Evolutionary conservation across 2,113 vertebrate species (phyloP).

Genomic region (Ramphastos sulfuratus): DNA sequence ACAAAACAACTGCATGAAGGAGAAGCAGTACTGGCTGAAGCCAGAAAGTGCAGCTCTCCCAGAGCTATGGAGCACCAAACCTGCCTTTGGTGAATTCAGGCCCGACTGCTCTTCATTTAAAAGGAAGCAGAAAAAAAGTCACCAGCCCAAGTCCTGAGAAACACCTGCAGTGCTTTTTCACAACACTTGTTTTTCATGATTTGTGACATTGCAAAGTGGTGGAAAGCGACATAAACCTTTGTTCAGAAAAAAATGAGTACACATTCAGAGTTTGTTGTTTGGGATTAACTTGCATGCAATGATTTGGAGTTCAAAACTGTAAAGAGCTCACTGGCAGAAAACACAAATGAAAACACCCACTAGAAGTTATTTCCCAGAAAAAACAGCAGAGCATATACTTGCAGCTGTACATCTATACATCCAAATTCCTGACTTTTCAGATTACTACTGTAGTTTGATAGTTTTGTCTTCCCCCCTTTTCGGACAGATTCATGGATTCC

Average conservation of each 20-base stretch:
- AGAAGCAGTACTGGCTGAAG: background rate
- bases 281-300: background rate
- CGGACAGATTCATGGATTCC: background rate
- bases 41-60: background rate
- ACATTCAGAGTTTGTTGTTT: background rate
- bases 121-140: background rate
- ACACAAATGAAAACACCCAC: background rate
- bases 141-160: background rate
- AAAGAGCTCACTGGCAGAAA: background rate
- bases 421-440: background rate
- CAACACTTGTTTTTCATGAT: background rate
- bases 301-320: background rate
- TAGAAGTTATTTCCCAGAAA: background rate
- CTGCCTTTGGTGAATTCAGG: background rate
- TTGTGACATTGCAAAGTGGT: background rate
- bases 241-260: background rate
- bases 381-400: background rate
- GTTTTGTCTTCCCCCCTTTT: background rate
- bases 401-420: background rate
- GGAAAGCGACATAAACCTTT: background rate
- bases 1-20: background rate
- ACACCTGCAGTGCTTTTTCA: conserved; percentile 23
- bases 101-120: background rate
- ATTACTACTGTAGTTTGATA: background rate
- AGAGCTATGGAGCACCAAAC: background rate